phyloP scores from a whole-genome alignment of 37 sponge, comb jelly and placozoan genomes.

The Cliona cf. orientalis region DNA sequence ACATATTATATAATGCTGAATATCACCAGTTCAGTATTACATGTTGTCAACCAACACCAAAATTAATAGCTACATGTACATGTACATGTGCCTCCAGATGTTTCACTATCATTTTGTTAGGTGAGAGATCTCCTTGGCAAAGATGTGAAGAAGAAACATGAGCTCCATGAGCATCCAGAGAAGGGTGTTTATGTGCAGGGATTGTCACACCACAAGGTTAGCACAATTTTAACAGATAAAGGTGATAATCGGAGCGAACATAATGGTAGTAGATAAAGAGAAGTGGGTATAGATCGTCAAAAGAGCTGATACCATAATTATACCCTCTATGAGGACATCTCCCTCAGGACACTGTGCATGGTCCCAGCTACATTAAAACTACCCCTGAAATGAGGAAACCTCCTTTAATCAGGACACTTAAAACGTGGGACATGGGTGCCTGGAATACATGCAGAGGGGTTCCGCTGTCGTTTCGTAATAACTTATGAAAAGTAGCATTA shows the following conservation, averaged over 20 bases:
- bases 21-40: too few species aligned
- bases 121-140: constrained; percentile 86
- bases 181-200: constrained; percentile 91
- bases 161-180: constrained; percentile 93
- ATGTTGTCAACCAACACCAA: too few species aligned
- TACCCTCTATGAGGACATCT: not conserved
- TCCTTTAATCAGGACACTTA: too few species aligned
- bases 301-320: too few species aligned
- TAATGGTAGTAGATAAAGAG: not conserved
- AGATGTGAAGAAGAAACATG: constrained; percentile 81
- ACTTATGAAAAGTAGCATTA: too few species aligned
- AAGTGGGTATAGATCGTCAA: not conserved
- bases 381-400: not conserved
- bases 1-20: too few species aligned
- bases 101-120: too few species aligned
- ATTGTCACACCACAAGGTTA: constrained; percentile 78
- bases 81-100: too few species aligned
- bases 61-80: too few species aligned
- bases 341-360: not conserved
- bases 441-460: too few species aligned
- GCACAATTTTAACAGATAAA: not conserved
- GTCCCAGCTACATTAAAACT: not conserved
- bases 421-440: too few species aligned
- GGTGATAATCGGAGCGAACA: not conserved
- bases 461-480: too few species aligned